Percentiles rank a stretch among this genome's conserved stretches.
Conservation (phyloP, 2,888 invertebrate species). For the Ceramica pisi region DNA sequence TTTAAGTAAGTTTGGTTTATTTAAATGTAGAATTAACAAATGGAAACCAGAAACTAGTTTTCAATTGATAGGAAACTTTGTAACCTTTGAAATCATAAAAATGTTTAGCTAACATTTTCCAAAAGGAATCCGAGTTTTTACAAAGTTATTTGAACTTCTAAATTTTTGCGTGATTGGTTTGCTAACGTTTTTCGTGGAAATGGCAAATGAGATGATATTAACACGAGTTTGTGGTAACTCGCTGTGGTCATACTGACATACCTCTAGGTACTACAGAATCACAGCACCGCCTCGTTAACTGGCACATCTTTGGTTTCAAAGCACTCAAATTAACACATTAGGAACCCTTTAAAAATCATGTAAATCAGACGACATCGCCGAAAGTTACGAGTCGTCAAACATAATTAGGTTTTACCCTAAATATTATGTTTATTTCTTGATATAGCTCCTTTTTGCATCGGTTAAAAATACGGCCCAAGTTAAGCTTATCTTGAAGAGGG, state of each 20-base stretch:
- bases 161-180: too few species aligned
- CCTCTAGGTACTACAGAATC: too few species aligned
- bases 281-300: too few species aligned
- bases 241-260: neutral
- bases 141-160: neutral
- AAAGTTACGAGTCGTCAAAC: neutral
- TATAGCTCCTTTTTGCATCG: neutral
- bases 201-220: neutral
- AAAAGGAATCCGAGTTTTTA: neutral
- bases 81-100: slow-evolving; percentile 1
- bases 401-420: too few species aligned
- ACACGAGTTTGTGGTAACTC: neutral
- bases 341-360: neutral
- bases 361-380: neutral
- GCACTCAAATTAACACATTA: too few species aligned
- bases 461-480: neutral
- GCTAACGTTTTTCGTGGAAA: neutral
- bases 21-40: neutral
- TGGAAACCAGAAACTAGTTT: neutral
- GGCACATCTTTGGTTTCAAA: too few species aligned
- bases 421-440: neutral
- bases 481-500: neutral
- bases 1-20: too few species aligned
- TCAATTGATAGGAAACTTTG: neutral
- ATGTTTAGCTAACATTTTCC: neutral